phyloP scores from a whole-genome alignment of 2,888 invertebrate genomes.

The Athetis lepigone region DNA sequence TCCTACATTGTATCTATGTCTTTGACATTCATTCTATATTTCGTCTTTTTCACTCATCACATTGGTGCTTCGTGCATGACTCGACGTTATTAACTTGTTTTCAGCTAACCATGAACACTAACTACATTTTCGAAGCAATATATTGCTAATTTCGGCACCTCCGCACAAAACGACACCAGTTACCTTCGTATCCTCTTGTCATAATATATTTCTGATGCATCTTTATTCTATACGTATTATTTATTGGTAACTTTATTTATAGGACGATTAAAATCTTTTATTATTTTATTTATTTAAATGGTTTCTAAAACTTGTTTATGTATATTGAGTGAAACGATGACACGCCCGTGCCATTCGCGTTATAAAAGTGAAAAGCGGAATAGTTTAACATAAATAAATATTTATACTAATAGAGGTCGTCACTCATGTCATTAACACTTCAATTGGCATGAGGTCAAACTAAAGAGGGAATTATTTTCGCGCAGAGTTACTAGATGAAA shows the following conservation, averaged over 20 bases:
- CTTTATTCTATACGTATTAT: slow-evolving; percentile 23
- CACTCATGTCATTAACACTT: slow-evolving; percentile 22
- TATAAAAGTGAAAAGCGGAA: slow-evolving; percentile 19
- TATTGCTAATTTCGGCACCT: slow-evolving; percentile 58
- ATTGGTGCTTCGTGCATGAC: slow-evolving; percentile 71
- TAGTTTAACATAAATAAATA: slow-evolving; percentile 30
- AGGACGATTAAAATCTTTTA: slow-evolving; percentile 12
- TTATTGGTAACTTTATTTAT: slow-evolving; percentile 29
- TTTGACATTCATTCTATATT: slow-evolving; percentile 53
- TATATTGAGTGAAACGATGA: slow-evolving; percentile 15
- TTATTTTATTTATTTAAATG: slow-evolving; percentile 23
- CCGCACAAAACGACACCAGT: slow-evolving; percentile 37
- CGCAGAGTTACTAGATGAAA: not conserved
- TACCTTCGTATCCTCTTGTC: slow-evolving; percentile 21
- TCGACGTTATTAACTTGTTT: slow-evolving; percentile 53
- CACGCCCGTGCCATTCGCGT: slow-evolving; percentile 17
- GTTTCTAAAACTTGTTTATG: slow-evolving; percentile 20
- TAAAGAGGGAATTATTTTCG: not conserved
- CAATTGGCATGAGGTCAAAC: slow-evolving; percentile 16
- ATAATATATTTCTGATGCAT: slow-evolving; percentile 31
- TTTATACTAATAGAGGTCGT: slow-evolving; percentile 28
- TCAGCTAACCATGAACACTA: slow-evolving; percentile 50
- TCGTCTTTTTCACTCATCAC: slow-evolving; percentile 55
- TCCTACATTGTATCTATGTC: slow-evolving; percentile 45
- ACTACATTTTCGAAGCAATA: slow-evolving; percentile 57